Conservation (phyloP, 2,113 vertebrate genomes). For the Apistogramma diplotaenia region DNA sequence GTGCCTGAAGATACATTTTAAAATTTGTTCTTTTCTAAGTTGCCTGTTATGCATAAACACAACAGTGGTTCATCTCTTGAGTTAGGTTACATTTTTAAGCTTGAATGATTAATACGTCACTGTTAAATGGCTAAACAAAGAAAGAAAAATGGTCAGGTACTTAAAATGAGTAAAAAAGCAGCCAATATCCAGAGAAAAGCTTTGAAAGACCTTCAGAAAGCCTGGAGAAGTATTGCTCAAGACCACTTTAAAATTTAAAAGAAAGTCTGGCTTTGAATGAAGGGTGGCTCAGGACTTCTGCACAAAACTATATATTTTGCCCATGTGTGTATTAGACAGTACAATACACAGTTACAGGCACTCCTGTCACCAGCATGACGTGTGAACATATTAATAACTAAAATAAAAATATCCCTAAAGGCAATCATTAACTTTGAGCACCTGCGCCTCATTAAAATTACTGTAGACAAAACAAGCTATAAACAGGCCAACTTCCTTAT, state of each 20-base stretch:
- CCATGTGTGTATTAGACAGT: background rate
- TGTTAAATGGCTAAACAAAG: background rate
- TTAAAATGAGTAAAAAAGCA: background rate
- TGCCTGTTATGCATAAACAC: background rate
- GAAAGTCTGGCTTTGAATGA: background rate
- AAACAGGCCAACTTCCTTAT: conserved; percentile 47
- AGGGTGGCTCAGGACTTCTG: background rate
- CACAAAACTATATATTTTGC: background rate
- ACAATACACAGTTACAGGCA: background rate
- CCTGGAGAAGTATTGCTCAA: background rate
- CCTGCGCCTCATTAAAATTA: conserved; percentile 58
- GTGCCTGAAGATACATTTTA: background rate
- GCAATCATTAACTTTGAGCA: conserved; percentile 68
- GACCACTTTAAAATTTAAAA: background rate
- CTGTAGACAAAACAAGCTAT: conserved; percentile 33
- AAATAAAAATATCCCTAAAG: conserved; percentile 55
- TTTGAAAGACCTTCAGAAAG: background rate
- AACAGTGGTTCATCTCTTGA: background rate
- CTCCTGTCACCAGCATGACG: conserved; percentile 6
- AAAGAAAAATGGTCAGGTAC: background rate
- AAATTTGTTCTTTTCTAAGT: background rate
- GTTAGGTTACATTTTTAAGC: background rate
- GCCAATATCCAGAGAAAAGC: background rate
- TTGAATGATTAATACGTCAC: background rate
- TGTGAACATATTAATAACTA: conserved; percentile 60